These are phyloP conservation scores for Cerastoderma edule DNA, from an alignment of 2,888 invertebrate genomes.

Conservation along the genomic window DNA sequence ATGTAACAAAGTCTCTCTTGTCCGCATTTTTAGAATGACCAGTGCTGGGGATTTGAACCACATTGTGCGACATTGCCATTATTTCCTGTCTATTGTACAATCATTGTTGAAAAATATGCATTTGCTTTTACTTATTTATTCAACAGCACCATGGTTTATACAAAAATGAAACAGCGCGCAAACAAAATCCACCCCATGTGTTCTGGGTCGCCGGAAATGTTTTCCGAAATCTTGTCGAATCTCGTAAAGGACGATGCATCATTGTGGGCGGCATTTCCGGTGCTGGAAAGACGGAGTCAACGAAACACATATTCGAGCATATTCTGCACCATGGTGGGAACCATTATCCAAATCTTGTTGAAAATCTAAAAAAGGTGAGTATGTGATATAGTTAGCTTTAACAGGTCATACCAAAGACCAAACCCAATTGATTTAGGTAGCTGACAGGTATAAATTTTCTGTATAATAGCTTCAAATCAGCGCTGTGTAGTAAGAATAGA, in stretches of 20 bases:
- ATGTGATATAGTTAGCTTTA: no score
- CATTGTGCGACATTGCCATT: not conserved
- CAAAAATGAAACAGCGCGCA: not conserved
- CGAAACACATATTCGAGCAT: slow-evolving; percentile 75
- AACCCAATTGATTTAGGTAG: no score
- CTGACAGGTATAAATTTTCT: no score
- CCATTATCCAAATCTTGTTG: slow-evolving; percentile 59
- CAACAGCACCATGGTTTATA: slow-evolving; percentile 15
- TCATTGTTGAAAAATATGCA: not conserved
- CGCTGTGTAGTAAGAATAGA: no score
- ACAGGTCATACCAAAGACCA: no score
- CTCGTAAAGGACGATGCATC: slow-evolving; percentile 64
- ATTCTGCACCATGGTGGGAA: slow-evolving; percentile 61
- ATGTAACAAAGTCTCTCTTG: no score
- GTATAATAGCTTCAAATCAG: no score
- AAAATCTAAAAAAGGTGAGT: slow-evolving; percentile 68
- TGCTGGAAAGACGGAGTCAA: slow-evolving; percentile 77
- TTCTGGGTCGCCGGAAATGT: slow-evolving; percentile 25
- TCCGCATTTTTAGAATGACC: no score
- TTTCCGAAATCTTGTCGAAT: slow-evolving; percentile 17
- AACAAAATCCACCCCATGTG: slow-evolving; percentile 22
- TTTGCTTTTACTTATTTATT: no score
- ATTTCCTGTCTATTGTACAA: not conserved
- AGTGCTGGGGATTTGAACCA: not conserved
- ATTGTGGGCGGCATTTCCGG: slow-evolving; percentile 77